phyloP scores from a whole-genome alignment of 2,113 vertebrate genomes.

The Microtus montanus region DNA sequence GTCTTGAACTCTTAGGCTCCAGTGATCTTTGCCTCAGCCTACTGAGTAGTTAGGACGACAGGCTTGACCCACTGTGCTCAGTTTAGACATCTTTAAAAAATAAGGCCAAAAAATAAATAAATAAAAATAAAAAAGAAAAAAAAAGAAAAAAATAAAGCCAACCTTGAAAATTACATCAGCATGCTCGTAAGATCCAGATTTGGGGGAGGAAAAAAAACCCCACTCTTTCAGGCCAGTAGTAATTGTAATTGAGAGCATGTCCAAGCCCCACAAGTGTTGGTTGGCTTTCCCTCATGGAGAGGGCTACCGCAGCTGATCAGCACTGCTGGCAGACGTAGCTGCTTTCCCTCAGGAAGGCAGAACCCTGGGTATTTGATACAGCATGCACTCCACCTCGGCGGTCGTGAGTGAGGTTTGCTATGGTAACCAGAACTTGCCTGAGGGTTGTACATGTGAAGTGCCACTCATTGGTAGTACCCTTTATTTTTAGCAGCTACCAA shows the following conservation, averaged over 20 bases:
- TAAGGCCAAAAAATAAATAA: neutral
- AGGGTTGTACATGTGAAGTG: conserved; percentile 63
- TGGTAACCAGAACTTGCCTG: conserved; percentile 72
- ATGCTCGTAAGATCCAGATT: conserved; percentile 29
- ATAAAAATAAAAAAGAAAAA: no score
- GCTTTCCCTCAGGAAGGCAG: neutral
- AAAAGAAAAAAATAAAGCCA: conserved; percentile 19
- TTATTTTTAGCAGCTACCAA: conserved; percentile 70
- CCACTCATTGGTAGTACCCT: conserved; percentile 62
- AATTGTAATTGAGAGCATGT: conserved; percentile 47
- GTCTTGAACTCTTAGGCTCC: neutral
- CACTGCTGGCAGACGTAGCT: conserved; percentile 11
- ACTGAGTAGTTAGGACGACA: neutral
- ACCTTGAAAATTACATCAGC: conserved; percentile 52
- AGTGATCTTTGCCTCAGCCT: neutral
- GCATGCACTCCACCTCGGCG: conserved; percentile 29
- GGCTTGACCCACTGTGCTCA: neutral
- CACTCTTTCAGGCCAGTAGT: conserved; percentile 54
- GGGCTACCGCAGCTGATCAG: neutral
- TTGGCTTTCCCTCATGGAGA: conserved; percentile 36
- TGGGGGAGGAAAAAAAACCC: neutral
- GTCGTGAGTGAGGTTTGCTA: conserved; percentile 63
- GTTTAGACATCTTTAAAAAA: conserved; percentile 32
- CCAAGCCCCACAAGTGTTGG: conserved; percentile 26
- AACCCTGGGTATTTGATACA: conserved; percentile 3